Conservation (phyloP, 2,888 invertebrate species). For the Phortica magna region DNA sequence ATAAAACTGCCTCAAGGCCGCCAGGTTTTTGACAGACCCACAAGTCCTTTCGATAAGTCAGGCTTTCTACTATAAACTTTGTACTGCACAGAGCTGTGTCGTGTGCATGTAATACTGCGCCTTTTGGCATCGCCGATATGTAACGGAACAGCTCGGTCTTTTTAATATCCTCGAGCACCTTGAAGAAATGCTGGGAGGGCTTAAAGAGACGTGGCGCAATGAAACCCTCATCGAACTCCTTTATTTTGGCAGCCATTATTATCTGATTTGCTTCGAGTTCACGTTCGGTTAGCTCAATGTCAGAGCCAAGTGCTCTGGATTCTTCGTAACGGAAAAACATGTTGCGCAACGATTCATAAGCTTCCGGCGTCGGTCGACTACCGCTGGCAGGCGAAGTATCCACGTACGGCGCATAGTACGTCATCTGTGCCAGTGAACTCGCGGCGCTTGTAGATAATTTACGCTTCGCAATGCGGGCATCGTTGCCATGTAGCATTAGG, state of each 20-base stretch:
- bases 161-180: conserved; percentile 80
- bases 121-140: conserved; percentile 86
- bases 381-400: conserved; percentile 49
- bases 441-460: conserved; percentile 42
- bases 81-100: conserved; percentile 82
- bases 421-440: conserved; percentile 43
- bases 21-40: conserved; percentile 75
- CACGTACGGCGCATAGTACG: conserved; percentile 53
- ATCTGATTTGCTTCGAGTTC: conserved; percentile 81
- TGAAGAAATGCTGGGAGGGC: conserved; percentile 84
- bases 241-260: conserved; percentile 81
- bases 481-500: conserved; percentile 22
- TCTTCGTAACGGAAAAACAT: conserved; percentile 79
- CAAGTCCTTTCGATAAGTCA: conserved; percentile 82
- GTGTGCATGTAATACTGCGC: conserved; percentile 85
- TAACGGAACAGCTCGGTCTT: conserved; percentile 83
- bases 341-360: conserved; percentile 75
- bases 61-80: conserved; percentile 81
- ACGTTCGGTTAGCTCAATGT: conserved; percentile 78
- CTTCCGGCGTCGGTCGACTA: conserved; percentile 60
- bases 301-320: conserved; percentile 79
- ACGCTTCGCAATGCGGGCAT: conserved; percentile 50
- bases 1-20: conserved; percentile 45
- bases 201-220: conserved; percentile 81
- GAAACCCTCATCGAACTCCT: conserved; percentile 80